These are phyloP conservation scores for Drosophila bocki DNA, from an alignment of 1,140 invertebrate species.

Conservation along the genomic window DNA sequence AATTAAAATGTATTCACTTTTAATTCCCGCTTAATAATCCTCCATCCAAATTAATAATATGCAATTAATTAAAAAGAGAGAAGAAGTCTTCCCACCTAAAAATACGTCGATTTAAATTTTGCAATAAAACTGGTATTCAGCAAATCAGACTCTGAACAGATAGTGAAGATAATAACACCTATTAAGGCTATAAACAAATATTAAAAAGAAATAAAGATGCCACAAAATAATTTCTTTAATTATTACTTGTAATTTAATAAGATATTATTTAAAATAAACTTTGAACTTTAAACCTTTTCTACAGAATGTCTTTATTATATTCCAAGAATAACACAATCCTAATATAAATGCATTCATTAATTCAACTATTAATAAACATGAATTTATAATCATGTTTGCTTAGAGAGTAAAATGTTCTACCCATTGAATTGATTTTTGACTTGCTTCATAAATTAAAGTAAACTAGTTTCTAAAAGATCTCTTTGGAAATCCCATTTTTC, in stretches of 20 bases:
- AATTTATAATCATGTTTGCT: constrained; percentile 10
- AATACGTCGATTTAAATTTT: not conserved
- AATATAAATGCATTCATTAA: constrained; percentile 2
- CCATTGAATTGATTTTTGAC: constrained; percentile 3
- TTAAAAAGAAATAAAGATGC: not conserved
- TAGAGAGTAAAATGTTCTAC: not conserved
- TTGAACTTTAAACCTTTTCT: not conserved
- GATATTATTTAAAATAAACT: too few relatives aligned
- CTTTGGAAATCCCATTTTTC: not conserved
- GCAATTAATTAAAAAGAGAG: constrained; percentile 16
- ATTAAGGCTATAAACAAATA: not conserved
- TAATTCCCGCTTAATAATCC: constrained; percentile 22
- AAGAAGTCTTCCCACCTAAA: constrained; percentile 15
- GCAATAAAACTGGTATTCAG: constrained; percentile 5
- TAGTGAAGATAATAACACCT: constrained; percentile 1
- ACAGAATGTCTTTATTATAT: not conserved
- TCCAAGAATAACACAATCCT: not conserved
- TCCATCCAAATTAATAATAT: constrained; percentile 7
- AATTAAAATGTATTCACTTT: constrained; percentile 8
- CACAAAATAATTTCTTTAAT: not conserved
- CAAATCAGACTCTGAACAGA: too few relatives aligned
- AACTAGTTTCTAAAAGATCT: constrained; percentile 13
- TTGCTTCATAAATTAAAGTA: constrained; percentile 6
- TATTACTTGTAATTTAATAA: too few relatives aligned
- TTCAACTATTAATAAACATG: constrained; percentile 13